Evolutionary conservation across 2,113 vertebrate genomes (phyloP), one percentile per base, ranked within the genome.

Genomic region (Paracanthobrama guichenoti): DNA sequence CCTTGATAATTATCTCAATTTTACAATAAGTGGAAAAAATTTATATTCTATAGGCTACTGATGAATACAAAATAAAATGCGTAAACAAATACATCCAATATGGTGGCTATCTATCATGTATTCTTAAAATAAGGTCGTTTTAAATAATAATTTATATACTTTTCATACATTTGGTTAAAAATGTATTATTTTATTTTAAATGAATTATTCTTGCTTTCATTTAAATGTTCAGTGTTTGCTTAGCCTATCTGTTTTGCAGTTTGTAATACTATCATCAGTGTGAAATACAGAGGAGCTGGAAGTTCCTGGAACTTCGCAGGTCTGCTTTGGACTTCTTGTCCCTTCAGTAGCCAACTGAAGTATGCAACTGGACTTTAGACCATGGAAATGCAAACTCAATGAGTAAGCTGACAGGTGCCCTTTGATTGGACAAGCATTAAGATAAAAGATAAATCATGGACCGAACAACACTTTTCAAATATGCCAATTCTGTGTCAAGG

Each of bases 331-430:
- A 44, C 8, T 64, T 44, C 5, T 31, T 31, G 3, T 44, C 42
- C 1, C 1, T 28, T 6, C 28, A 12, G 13, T 3, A 6, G 35
- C 31, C 42, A 14, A 14, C 13, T 66, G 22, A n/a, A 59, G 22
- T 22, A 55, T 18, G 53, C 53, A 22, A 67, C 44, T 67, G 66
- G 46, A 81, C 64, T 81, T 71, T 71, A 66, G 62, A 39, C 8
- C 20, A 69, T 31, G 10, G 20, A 53, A 66, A 79, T 14, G n/a
- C 39, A 79, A 64, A 64, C 39, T 79, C 7, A 79, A 10, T 5
- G 39, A 28, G 42, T 18, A 46, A 79, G 12, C 42, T 73, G 72
- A 28, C 44, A 66, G 44, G 39, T 42, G 72, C 42, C 22, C 16
- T 66, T 66, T 66, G 60, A 80, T 50, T 80, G 42, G 42, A 16